These are phyloP conservation scores for Cydia pomonella DNA, from an alignment of 1,140 invertebrate species.

Conservation along the genomic window DNA sequence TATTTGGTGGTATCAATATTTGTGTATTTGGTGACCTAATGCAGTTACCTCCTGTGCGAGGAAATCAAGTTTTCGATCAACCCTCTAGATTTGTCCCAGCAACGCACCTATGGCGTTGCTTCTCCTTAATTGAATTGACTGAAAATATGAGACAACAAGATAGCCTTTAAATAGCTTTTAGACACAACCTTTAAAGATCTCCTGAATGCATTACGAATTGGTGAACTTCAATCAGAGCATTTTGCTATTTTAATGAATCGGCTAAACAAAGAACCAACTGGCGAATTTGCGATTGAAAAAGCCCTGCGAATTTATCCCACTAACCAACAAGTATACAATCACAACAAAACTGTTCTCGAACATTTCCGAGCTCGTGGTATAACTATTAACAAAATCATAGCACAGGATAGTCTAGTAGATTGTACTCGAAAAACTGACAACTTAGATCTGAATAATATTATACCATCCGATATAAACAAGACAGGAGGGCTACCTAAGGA, in stretches of 20 bases:
- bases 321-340: slow-evolving; percentile 39
- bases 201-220: slow-evolving; percentile 49
- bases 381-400: slow-evolving; percentile 40
- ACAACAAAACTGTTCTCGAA: slow-evolving; percentile 40
- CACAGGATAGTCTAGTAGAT: slow-evolving; percentile 46
- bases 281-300: slow-evolving; percentile 42
- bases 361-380: slow-evolving; percentile 34
- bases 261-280: slow-evolving; percentile 33
- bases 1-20: too few relatives aligned
- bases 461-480: slow-evolving; percentile 51
- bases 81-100: not conserved
- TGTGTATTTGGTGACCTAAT: too few relatives aligned
- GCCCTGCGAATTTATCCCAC: slow-evolving; percentile 44
- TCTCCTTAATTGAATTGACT: not conserved
- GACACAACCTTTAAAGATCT: slow-evolving; percentile 48
- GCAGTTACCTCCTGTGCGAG: too few relatives aligned
- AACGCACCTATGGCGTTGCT: not conserved
- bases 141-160: slow-evolving; percentile 44
- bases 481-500: slow-evolving; percentile 44
- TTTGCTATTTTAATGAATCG: slow-evolving; percentile 38
- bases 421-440: slow-evolving; percentile 46
- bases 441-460: slow-evolving; percentile 42
- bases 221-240: slow-evolving; percentile 42
- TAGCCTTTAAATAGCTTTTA: too few relatives aligned
- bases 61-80: too few relatives aligned